Evolutionary conservation across 1,140 invertebrate genomes (phyloP), one percentile per base, ranked within the genome.

Genomic region (Macrocentrus cingulum): DNA sequence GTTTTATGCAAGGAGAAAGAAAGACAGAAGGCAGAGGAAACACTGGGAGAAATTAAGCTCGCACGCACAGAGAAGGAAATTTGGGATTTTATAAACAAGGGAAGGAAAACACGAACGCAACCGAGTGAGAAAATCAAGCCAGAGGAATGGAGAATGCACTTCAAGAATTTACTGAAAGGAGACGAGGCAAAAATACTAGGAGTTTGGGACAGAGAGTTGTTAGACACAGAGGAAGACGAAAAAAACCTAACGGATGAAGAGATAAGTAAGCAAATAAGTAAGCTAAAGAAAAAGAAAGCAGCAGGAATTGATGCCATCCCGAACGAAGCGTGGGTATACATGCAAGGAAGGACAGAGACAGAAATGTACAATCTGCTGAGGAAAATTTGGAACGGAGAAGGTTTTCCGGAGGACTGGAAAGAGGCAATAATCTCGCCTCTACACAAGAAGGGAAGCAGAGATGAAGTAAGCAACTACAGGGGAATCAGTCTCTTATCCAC

Each of bases 371-470:
- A n/a, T 61, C 18, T 59, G 25, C 8, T 20, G 34, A 20, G 34
- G 7, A 55, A 42, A 32, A 18, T 60, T 11, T 20, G 22, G 32
- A 37, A 48, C 50, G 48, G 29, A 34, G 55, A 69, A 15, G 48
- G 59, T 11, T 51, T 66, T 25, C 67, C 64, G 32, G 23, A 53
- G 7, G 54, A 69, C 8, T 69, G 64, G 66, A 69, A 55, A 25
- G 42, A 22, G 20, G 57, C 49, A 6, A 55, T 67, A 23, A 57
- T 67, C 9, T 19, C 29, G 6, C 63, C 66, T 11, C 44, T 68
- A n/a, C 51, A 61, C 34, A 67, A 69, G 53, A 71, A 71, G 62
- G 62, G 66, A 13, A 59, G 65, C 29, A 61, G 59, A 46, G 13
- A 45, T 13, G 37, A 66, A 18, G 59, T 54, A 22, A 46, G 50